A percentile compares a stretch with the other conserved stretches of the same genome.
These are phyloP conservation scores for Apogon talboti DNA, from an alignment of 2,797 vertebrate genomes.

Conservation along the genomic window DNA sequence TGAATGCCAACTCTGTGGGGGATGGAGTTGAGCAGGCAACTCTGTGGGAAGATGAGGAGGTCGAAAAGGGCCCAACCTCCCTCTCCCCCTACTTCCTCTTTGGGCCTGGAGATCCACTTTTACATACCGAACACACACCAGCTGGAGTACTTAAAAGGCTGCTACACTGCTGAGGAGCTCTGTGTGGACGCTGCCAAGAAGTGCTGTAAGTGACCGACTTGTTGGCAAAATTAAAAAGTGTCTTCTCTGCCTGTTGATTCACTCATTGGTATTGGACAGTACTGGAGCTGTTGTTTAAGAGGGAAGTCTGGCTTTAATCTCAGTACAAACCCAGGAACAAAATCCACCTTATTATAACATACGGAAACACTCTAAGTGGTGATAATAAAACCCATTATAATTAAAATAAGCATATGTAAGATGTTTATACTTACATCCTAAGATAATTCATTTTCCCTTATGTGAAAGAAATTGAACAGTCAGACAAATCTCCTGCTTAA, in stretches of 20 bases:
- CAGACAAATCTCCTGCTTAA: too few relatives aligned
- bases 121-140: conserved; percentile 85
- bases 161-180: conserved; percentile 89
- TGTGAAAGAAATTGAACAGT: too few relatives aligned
- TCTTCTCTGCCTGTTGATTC: not conserved
- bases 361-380: too few relatives aligned
- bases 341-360: too few relatives aligned
- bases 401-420: too few relatives aligned
- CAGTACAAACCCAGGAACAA: too few relatives aligned
- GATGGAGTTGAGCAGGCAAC: conserved; percentile 93
- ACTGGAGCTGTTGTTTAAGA: not conserved
- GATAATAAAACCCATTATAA: too few relatives aligned
- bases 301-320: too few relatives aligned
- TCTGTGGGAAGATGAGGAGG: conserved; percentile 96
- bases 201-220: conserved; percentile 84
- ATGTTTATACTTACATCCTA: too few relatives aligned
- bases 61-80: conserved; percentile 83
- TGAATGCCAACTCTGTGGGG: conserved; percentile 87
- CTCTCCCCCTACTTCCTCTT: conserved; percentile 73
- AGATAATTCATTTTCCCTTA: too few relatives aligned
- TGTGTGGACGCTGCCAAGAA: conserved; percentile 90
- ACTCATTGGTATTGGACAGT: not conserved
- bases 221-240: conserved; percentile 1
- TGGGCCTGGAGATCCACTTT: conserved; percentile 90
- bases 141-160: conserved; percentile 83